phyloP scores from a whole-genome alignment of 2,888 invertebrate species.

The Ephialtes manifestator region DNA sequence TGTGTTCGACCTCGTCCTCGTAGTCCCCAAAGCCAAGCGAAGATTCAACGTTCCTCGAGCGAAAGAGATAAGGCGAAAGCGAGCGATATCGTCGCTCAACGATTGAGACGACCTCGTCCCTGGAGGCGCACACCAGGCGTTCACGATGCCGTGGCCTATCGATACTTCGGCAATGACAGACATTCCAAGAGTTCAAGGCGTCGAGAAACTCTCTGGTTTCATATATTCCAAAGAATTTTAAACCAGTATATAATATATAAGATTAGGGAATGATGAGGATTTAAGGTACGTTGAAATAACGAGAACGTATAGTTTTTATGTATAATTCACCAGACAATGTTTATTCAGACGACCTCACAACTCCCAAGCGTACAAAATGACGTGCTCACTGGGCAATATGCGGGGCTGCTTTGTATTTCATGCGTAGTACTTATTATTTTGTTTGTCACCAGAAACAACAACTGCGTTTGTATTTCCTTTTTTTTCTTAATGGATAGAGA shows the following conservation, averaged over 20 bases:
- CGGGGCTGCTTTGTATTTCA: slow-evolving; percentile 83
- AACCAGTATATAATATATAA: neutral
- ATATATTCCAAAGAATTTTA: neutral
- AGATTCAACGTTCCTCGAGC: slow-evolving; percentile 54
- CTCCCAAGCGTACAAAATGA: slow-evolving; percentile 91
- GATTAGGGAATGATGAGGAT: slow-evolving; percentile 28
- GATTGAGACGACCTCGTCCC: slow-evolving; percentile 23
- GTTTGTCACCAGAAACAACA: slow-evolving; percentile 83
- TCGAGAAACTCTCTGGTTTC: neutral
- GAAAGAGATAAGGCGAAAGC: slow-evolving; percentile 55
- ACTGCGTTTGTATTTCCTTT: slow-evolving; percentile 74
- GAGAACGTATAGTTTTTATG: slow-evolving; percentile 86
- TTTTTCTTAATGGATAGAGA: slow-evolving; percentile 85
- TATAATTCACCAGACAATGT: slow-evolving; percentile 88
- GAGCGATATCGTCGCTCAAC: slow-evolving; percentile 35
- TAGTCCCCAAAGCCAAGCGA: slow-evolving; percentile 10
- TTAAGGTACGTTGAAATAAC: slow-evolving; percentile 55
- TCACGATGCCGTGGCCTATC: neutral
- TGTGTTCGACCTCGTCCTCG: slow-evolving; percentile 54
- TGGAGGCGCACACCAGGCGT: neutral
- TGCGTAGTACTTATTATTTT: slow-evolving; percentile 74
- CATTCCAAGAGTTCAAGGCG: slow-evolving; percentile 51
- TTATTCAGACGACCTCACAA: slow-evolving; percentile 93
- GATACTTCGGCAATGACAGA: slow-evolving; percentile 36
- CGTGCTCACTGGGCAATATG: slow-evolving; percentile 88